phyloP scores from a whole-genome alignment of 2,797 vertebrate species.

The Brachymystax lenok region DNA sequence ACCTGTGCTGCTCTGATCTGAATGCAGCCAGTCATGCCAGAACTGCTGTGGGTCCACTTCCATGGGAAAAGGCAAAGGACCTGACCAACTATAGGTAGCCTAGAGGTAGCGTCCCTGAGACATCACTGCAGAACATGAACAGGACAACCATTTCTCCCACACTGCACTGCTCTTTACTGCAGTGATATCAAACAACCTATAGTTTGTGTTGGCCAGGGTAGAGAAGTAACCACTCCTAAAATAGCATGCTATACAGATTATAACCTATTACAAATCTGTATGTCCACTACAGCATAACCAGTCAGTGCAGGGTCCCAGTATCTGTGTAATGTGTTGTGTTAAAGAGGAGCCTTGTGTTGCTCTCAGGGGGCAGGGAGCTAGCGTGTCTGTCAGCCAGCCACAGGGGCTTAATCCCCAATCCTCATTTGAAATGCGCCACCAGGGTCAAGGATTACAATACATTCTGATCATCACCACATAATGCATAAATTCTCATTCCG shows the following conservation, averaged over 20 bases:
- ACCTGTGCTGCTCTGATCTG: background rate
- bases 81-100: too few relatives aligned
- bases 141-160: too few relatives aligned
- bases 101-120: too few relatives aligned
- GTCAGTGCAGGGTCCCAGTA: background rate
- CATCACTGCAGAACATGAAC: too few relatives aligned
- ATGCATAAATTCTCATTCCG: slow-evolving; percentile 67
- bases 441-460: slow-evolving; percentile 69
- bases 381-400: slow-evolving; percentile 54
- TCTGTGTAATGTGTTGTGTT: slow-evolving; percentile 28
- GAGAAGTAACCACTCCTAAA: too few relatives aligned
- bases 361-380: slow-evolving; percentile 36
- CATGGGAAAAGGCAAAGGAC: background rate
- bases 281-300: background rate
- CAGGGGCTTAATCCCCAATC: slow-evolving; percentile 69
- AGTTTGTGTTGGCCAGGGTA: too few relatives aligned
- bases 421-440: slow-evolving; percentile 64
- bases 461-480: slow-evolving; percentile 61
- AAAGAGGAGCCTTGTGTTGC: slow-evolving; percentile 27
- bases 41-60: background rate
- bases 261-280: background rate
- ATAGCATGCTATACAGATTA: background rate
- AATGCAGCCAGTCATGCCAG: background rate
- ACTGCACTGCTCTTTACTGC: too few relatives aligned
- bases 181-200: too few relatives aligned